phyloP scores from a whole-genome alignment of 2,113 vertebrate species.

The Atlantisia rogersi region DNA sequence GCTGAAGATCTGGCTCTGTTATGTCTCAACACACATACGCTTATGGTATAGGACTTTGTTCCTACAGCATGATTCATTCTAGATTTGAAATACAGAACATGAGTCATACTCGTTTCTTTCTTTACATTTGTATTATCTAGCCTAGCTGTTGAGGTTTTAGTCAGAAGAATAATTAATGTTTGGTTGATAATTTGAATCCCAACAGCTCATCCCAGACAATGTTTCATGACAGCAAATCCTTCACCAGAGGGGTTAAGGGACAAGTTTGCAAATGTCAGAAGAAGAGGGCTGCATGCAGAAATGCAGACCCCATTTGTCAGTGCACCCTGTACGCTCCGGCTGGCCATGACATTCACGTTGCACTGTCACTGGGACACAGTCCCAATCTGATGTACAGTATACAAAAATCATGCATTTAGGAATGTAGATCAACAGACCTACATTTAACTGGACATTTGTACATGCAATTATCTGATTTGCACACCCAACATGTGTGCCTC shows the following conservation, averaged over 20 bases:
- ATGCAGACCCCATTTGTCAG: not conserved
- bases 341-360: rapidly evolving
- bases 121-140: slow-evolving; percentile 30
- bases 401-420: rapidly evolving
- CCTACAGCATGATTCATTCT: not conserved
- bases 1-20: not conserved
- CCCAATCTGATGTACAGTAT: rapidly evolving
- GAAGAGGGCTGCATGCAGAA: not conserved
- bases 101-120: not conserved
- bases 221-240: slow-evolving; percentile 51
- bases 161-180: slow-evolving; percentile 64
- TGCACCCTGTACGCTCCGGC: not conserved
- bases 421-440: not conserved
- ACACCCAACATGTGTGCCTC: not conserved
- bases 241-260: not conserved
- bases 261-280: slow-evolving; percentile 29
- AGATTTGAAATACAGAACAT: not conserved
- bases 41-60: not conserved
- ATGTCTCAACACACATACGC: not conserved
- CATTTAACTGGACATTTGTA: not conserved
- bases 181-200: slow-evolving; percentile 42
- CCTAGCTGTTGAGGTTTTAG: slow-evolving; percentile 39
- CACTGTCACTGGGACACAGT: not conserved
- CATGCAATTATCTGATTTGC: not conserved
- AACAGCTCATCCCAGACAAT: slow-evolving; percentile 60